phyloP scores from a whole-genome alignment of 2,797 vertebrate genomes.

The Squalus acanthias region DNA sequence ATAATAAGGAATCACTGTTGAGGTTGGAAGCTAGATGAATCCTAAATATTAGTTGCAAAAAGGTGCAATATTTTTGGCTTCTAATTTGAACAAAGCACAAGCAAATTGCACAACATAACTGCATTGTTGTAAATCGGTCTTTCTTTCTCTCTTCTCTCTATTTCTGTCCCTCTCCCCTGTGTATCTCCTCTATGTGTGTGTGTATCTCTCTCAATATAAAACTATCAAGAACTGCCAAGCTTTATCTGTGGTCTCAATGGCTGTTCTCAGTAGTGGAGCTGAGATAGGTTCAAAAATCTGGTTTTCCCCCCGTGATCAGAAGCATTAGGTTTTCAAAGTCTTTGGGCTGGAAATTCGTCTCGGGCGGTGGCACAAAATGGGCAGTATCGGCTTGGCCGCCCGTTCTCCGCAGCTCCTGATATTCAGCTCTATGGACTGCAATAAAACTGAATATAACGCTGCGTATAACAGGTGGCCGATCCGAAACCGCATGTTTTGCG shows the following conservation, averaged over 20 bases:
- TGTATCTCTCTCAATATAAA: not conserved
- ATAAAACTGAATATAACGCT: too few species aligned
- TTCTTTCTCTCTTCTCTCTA: not conserved
- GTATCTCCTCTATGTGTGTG: not conserved
- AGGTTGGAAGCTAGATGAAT: not conserved
- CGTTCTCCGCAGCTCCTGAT: too few species aligned
- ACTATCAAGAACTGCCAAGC: not conserved
- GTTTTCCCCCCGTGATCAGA: not conserved
- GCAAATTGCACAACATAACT: not conserved
- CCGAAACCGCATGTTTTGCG: too few species aligned
- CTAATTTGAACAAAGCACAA: not conserved
- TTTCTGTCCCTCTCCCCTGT: not conserved
- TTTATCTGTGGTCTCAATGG: not conserved
- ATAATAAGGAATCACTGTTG: not conserved
- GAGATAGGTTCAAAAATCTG: not conserved
- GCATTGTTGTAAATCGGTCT: not conserved
- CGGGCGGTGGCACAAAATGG: too few species aligned
- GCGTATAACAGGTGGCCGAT: too few species aligned
- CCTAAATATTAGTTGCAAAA: not conserved
- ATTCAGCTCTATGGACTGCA: too few species aligned
- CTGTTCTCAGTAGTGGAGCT: not conserved
- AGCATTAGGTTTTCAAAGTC: not conserved
- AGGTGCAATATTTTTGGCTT: not conserved
- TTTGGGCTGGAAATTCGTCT: too few species aligned
- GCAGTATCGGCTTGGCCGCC: too few species aligned